Percentiles rank a stretch among this genome's conserved stretches.
Evolutionary conservation across 2,888 invertebrate species (phyloP).

Genomic region (Cephus pulcher): DNA sequence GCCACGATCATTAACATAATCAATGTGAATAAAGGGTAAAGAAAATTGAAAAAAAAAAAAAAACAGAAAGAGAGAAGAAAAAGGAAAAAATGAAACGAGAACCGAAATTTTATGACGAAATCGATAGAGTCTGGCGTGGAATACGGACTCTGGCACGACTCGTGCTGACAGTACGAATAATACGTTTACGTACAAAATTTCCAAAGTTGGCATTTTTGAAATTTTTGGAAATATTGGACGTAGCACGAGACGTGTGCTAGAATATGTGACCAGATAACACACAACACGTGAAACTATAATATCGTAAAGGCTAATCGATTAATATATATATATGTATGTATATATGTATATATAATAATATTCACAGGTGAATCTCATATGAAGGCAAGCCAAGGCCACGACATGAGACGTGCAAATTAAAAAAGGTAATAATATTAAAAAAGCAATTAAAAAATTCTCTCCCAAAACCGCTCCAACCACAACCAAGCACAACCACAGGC

Average conservation of each 20-base stretch:
- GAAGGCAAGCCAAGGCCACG: conserved; percentile 67
- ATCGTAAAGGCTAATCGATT: conserved; percentile 4
- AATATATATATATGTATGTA: conserved; percentile 44
- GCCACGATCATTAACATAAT: conserved; percentile 64
- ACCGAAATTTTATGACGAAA: background rate
- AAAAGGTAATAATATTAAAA: conserved; percentile 60
- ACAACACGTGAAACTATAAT: conserved; percentile 2
- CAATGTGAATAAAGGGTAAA: conserved; percentile 47
- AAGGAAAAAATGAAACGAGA: conserved; percentile 21
- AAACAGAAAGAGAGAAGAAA: conserved; percentile 16
- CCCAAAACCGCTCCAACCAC: conserved; percentile 66
- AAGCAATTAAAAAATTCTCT: conserved; percentile 65
- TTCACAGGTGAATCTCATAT: conserved; percentile 65
- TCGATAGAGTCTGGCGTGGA: background rate
- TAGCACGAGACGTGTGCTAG: background rate
- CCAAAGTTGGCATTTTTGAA: background rate
- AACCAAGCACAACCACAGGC: conserved; percentile 67
- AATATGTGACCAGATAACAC: background rate
- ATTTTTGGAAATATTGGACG: background rate
- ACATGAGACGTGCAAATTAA: conserved; percentile 66
- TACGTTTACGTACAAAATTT: background rate
- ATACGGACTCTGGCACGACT: background rate
- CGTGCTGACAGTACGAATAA: background rate
- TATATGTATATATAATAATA: conserved; percentile 31
- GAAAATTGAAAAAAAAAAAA: conserved; percentile 13